These are phyloP conservation scores for Marmota flaviventris DNA, from an alignment of 2,113 vertebrate species.

Conservation along the genomic window DNA sequence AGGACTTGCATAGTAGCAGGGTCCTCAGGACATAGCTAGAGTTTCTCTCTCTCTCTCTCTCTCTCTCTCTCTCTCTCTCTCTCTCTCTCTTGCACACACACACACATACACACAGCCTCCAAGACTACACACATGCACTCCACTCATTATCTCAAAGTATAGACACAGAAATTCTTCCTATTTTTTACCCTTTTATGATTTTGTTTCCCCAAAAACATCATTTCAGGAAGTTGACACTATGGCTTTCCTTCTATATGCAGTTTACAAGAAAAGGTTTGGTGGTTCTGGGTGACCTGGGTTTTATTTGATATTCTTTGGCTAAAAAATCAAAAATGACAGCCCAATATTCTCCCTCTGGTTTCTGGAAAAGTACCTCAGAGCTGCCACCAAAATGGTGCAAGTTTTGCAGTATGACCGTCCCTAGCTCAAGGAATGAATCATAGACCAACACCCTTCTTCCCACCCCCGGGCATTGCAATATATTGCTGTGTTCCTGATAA, in stretches of 20 bases:
- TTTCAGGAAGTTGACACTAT: not conserved
- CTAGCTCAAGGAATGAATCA: constrained; percentile 2
- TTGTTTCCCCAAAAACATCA: not conserved
- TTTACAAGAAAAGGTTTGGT: constrained; percentile 11
- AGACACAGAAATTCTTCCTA: not conserved
- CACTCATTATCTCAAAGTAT: not conserved
- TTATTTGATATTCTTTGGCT: not conserved
- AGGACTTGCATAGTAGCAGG: not conserved
- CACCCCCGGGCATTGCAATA: too few relatives aligned
- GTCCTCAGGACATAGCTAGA: not conserved
- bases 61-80: too few relatives aligned
- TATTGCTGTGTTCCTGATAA: not conserved
- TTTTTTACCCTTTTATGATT: not conserved
- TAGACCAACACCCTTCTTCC: not conserved
- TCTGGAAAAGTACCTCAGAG: constrained; percentile 13
- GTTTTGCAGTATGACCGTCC: not conserved
- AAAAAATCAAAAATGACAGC: constrained; percentile 30
- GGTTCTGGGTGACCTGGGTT: not conserved
- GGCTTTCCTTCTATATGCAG: not conserved
- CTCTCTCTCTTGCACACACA: not conserved
- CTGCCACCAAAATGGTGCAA: not conserved
- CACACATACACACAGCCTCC: not conserved
- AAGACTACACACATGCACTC: not conserved
- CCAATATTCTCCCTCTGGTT: constrained; percentile 21
- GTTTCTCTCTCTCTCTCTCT: too few relatives aligned